phyloP scores from a whole-genome alignment of 2,797 vertebrate species.

The Characodon lateralis region DNA sequence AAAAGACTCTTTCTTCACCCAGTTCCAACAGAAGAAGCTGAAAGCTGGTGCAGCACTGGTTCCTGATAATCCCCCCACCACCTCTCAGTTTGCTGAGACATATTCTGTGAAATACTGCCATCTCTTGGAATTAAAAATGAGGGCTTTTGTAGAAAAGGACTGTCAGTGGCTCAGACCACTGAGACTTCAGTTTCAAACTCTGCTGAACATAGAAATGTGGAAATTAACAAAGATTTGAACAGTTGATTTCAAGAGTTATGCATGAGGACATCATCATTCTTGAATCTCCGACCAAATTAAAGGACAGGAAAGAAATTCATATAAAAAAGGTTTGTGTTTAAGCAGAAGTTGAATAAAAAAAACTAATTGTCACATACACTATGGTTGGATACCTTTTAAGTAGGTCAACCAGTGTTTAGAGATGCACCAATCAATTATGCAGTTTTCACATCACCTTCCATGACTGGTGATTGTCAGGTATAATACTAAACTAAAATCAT shows the following conservation, averaged over 20 bases:
- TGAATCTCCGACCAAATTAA: not conserved
- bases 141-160: slow-evolving; percentile 15
- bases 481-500: not conserved
- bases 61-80: slow-evolving; percentile 57
- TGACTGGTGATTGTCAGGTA: not conserved
- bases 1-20: slow-evolving; percentile 55
- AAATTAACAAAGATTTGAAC: slow-evolving; percentile 7
- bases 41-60: slow-evolving; percentile 58
- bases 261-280: not conserved
- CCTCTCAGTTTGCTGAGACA: slow-evolving; percentile 52
- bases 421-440: not conserved
- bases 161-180: slow-evolving; percentile 26
- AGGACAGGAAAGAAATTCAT: not conserved
- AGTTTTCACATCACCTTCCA: not conserved
- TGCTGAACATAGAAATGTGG: slow-evolving; percentile 14
- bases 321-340: not conserved
- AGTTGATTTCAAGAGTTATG: slow-evolving; percentile 11
- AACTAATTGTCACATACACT: not conserved
- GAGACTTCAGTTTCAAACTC: slow-evolving; percentile 45
- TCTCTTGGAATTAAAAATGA: slow-evolving; percentile 82
- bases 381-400: not conserved
- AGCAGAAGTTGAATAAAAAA: not conserved
- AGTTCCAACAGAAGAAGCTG: slow-evolving; percentile 72
- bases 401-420: not conserved
- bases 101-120: slow-evolving; percentile 96